A percentile compares a stretch with the other conserved stretches of the same genome.
phyloP scores from a whole-genome alignment of 2,888 invertebrate species.

The Plebejus anna region DNA sequence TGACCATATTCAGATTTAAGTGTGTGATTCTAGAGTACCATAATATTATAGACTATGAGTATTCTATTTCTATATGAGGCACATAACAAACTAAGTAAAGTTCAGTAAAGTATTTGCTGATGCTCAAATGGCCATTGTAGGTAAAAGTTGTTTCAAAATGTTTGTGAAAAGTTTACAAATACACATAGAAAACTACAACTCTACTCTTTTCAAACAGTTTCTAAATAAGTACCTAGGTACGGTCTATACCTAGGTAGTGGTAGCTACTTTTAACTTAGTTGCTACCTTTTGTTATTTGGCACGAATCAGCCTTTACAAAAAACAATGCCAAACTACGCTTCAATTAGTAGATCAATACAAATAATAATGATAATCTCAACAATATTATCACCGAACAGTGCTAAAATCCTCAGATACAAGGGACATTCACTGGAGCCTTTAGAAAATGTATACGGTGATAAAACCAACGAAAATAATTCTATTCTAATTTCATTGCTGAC shows the following conservation, averaged over 20 bases:
- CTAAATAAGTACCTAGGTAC: background rate
- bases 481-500: slow-evolving; percentile 59
- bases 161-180: background rate
- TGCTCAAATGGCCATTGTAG: background rate
- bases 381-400: slow-evolving; percentile 32
- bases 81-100: too few relatives aligned
- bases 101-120: too few relatives aligned
- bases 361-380: background rate
- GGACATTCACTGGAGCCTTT: slow-evolving; percentile 67
- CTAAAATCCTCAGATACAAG: slow-evolving; percentile 63
- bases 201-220: background rate
- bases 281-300: background rate
- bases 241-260: too few relatives aligned
- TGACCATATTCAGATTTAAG: too few relatives aligned
- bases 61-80: too few relatives aligned
- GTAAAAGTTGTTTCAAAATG: background rate
- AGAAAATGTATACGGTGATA: slow-evolving; percentile 58
- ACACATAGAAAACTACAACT: background rate
- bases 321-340: background rate
- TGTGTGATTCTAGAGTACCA: too few relatives aligned
- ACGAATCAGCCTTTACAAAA: too few relatives aligned
- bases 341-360: background rate
- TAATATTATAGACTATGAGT: too few relatives aligned
- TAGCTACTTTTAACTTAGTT: background rate
- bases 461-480: slow-evolving; percentile 37